Evolutionary conservation across 1,140 invertebrate genomes (phyloP).

Genomic region (Hyles euphorbiae): DNA sequence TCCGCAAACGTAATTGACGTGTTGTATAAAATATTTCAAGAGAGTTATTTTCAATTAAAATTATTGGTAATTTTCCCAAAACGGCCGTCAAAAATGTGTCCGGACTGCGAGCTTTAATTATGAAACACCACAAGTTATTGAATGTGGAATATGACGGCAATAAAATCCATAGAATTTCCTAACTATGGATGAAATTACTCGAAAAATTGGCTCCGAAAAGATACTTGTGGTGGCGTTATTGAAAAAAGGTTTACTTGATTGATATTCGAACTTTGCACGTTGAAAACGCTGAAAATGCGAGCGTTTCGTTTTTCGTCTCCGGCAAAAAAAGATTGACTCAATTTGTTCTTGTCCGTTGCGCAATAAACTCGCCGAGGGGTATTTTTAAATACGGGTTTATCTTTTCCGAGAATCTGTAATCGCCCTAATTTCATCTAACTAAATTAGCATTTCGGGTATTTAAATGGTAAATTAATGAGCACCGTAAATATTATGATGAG

Average conservation of each 20-base stretch:
- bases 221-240: conserved; percentile 64
- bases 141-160: conserved; percentile 11
- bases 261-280: conserved; percentile 68
- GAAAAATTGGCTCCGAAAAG: conserved; percentile 58
- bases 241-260: conserved; percentile 70
- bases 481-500: conserved; percentile 33
- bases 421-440: conserved; percentile 46
- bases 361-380: conserved; percentile 61
- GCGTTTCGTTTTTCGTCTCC: conserved; percentile 61
- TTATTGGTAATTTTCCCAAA: too few species aligned
- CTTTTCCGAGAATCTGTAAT: conserved; percentile 55
- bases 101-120: too few species aligned
- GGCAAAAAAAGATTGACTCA: conserved; percentile 68
- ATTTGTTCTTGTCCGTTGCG: conserved; percentile 69
- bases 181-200: conserved; percentile 62
- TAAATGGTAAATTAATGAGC: conserved; percentile 44
- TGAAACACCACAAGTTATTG: too few species aligned
- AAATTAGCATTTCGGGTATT: conserved; percentile 50
- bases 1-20: too few species aligned
- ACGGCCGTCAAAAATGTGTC: too few species aligned
- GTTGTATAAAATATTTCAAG: too few species aligned
- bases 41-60: too few species aligned
- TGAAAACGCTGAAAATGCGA: conserved; percentile 55
- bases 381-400: conserved; percentile 69
- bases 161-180: conserved; percentile 41